Conservation (phyloP, 1,140 invertebrate species). For the Aradophagus sp. region DNA sequence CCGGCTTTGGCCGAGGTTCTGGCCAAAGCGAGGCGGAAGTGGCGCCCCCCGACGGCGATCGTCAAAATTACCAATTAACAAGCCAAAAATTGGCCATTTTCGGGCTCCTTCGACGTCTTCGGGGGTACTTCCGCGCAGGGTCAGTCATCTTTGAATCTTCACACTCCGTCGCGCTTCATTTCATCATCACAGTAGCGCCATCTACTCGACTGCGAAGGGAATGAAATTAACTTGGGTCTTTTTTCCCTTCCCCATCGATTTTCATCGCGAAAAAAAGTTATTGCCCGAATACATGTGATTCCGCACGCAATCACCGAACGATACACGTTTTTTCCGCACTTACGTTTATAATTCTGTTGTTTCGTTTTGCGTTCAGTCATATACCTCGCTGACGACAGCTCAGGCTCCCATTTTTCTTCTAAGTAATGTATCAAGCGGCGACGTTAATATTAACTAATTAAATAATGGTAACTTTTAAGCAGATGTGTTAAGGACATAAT, state of each 20-base stretch:
- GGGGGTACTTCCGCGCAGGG: not conserved
- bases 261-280: too few relatives aligned
- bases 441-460: conserved; percentile 12
- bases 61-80: not conserved
- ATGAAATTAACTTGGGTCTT: too few relatives aligned
- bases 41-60: conserved; percentile 3
- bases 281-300: too few relatives aligned
- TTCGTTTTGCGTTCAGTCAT: conserved; percentile 19
- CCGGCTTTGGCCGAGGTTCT: conserved; percentile 55
- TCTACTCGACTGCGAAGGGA: conserved; percentile 5
- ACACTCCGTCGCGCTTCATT: conserved; percentile 17
- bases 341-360: too few relatives aligned
- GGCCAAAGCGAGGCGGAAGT: conserved; percentile 15
- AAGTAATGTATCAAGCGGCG: conserved; percentile 10
- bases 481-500: conserved; percentile 45
- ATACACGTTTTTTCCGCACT: too few relatives aligned
- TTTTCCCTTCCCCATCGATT: too few relatives aligned
- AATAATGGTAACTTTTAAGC: conserved; percentile 23
- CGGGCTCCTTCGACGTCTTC: not conserved
- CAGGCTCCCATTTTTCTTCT: conserved; percentile 31
- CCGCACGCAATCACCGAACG: too few relatives aligned
- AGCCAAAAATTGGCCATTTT: too few relatives aligned
- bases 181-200: conserved; percentile 11
- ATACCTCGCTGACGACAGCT: conserved; percentile 23
- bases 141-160: conserved; percentile 14